Conservation (phyloP, 2,888 invertebrate genomes). For the Elysia crispata region DNA sequence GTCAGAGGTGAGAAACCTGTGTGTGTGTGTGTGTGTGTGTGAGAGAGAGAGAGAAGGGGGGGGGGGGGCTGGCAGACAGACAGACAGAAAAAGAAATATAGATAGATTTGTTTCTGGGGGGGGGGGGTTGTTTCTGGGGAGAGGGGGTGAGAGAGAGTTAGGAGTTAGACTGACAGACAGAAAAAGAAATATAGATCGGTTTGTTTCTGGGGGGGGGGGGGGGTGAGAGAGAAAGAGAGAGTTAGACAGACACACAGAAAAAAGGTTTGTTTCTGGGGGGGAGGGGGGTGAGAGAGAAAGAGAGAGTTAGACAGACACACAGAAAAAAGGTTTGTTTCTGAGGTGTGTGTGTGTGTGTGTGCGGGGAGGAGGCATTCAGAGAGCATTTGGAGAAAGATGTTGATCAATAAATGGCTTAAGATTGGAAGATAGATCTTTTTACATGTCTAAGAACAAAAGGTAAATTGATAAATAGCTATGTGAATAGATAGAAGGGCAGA, state of each 20-base stretch:
- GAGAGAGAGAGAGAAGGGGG: not conserved
- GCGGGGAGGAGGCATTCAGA: not conserved
- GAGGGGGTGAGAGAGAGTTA: not conserved
- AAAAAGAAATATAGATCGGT: not conserved
- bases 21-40: constrained; percentile 39
- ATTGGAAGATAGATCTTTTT: too few species aligned
- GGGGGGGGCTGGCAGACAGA: not conserved
- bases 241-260: not conserved
- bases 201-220: too few species aligned
- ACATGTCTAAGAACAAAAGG: too few species aligned
- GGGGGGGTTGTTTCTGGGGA: not conserved
- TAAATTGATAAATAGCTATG: too few species aligned
- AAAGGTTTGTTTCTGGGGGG: too few species aligned
- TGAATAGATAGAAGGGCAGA: too few species aligned
- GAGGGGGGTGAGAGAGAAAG: not conserved
- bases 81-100: not conserved
- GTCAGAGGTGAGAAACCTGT: constrained; percentile 82
- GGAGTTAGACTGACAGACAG: not conserved
- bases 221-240: too few species aligned
- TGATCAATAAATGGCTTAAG: too few species aligned
- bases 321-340: too few species aligned
- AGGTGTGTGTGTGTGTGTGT: not conserved
- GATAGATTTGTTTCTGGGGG: not conserved
- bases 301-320: too few species aligned
- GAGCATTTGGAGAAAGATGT: too few species aligned